Percentiles rank a stretch among this genome's conserved stretches.
Evolutionary conservation across 2,888 invertebrate genomes (phyloP).

Genomic region (Leuctra nigra): DNA sequence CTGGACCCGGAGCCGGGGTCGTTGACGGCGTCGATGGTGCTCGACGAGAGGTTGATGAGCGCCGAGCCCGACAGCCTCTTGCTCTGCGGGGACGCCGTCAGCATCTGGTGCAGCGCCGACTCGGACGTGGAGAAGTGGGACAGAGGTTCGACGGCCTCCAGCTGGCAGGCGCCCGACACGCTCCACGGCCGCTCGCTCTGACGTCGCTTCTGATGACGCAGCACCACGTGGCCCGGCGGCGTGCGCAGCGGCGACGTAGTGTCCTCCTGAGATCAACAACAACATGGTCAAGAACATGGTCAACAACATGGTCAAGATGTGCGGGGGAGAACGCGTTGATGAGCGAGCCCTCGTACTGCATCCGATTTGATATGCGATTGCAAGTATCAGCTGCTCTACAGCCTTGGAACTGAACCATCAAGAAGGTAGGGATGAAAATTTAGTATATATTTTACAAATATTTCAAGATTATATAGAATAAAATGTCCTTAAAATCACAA

Average conservation of each 20-base stretch:
- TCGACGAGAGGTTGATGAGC: slow-evolving; percentile 40
- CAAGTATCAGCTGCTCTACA: too few species aligned
- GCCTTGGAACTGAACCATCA: too few species aligned
- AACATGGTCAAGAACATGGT: too few species aligned
- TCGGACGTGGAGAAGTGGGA: slow-evolving; percentile 79
- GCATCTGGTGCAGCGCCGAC: slow-evolving; percentile 72
- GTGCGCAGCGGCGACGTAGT: slow-evolving; percentile 7
- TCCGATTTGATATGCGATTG: too few species aligned
- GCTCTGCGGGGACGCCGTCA: slow-evolving; percentile 39
- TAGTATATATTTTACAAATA: too few species aligned
- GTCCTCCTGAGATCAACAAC: slow-evolving; percentile 39
- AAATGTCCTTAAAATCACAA: too few species aligned
- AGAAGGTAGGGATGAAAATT: too few species aligned
- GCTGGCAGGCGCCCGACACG: slow-evolving; percentile 75
- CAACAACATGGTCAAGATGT: slow-evolving; percentile 14
- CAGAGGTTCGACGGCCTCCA: slow-evolving; percentile 34
- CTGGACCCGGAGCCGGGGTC: slow-evolving; percentile 36
- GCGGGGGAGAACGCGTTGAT: too few species aligned
- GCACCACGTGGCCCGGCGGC: slow-evolving; percentile 44
- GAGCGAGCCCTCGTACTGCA: too few species aligned
- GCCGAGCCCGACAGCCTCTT: slow-evolving; percentile 15
- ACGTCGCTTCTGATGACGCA: slow-evolving; percentile 55
- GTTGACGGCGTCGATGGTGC: slow-evolving; percentile 45
- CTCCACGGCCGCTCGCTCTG: slow-evolving; percentile 66
- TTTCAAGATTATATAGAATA: too few species aligned